Conservation (phyloP, 2,888 invertebrate species). For the Polymixis lichenea region DNA sequence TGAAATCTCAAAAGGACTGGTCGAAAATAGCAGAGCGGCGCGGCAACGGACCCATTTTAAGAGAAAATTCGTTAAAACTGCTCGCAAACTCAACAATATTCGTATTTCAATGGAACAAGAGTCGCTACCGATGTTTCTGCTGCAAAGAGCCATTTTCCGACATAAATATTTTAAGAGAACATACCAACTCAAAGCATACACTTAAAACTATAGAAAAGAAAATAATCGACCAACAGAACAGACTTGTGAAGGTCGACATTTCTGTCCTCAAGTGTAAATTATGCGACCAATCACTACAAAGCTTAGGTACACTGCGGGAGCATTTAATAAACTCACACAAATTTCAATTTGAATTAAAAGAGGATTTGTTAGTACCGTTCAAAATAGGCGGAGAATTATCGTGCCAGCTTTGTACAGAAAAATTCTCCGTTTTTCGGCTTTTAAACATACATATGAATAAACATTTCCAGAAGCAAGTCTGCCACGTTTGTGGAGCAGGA, state of each 20-base stretch:
- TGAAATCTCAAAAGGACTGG: slow-evolving; percentile 69
- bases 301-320: slow-evolving; percentile 68
- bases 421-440: slow-evolving; percentile 76
- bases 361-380: slow-evolving; percentile 82
- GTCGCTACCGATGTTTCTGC: slow-evolving; percentile 83
- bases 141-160: slow-evolving; percentile 83
- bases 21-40: slow-evolving; percentile 76
- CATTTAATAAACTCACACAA: slow-evolving; percentile 76
- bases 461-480: slow-evolving; percentile 84
- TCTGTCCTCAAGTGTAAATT: slow-evolving; percentile 79
- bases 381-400: slow-evolving; percentile 75
- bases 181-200: slow-evolving; percentile 73
- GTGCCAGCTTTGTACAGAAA: slow-evolving; percentile 82
- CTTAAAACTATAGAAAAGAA: slow-evolving; percentile 79
- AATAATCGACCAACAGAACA: slow-evolving; percentile 82
- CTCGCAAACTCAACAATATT: slow-evolving; percentile 81
- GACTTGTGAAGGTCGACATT: slow-evolving; percentile 83
- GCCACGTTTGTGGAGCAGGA: slow-evolving; percentile 83
- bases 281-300: slow-evolving; percentile 70
- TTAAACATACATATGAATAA: slow-evolving; percentile 85
- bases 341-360: slow-evolving; percentile 70
- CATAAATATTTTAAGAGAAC: slow-evolving; percentile 74
- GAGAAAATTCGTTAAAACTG: slow-evolving; percentile 89
- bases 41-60: slow-evolving; percentile 76
- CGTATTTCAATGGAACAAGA: slow-evolving; percentile 85